Evolutionary conservation across 2,797 vertebrate species (phyloP), one percentile per base, ranked within the genome.

Genomic region (Paramormyrops hopkinsi): DNA sequence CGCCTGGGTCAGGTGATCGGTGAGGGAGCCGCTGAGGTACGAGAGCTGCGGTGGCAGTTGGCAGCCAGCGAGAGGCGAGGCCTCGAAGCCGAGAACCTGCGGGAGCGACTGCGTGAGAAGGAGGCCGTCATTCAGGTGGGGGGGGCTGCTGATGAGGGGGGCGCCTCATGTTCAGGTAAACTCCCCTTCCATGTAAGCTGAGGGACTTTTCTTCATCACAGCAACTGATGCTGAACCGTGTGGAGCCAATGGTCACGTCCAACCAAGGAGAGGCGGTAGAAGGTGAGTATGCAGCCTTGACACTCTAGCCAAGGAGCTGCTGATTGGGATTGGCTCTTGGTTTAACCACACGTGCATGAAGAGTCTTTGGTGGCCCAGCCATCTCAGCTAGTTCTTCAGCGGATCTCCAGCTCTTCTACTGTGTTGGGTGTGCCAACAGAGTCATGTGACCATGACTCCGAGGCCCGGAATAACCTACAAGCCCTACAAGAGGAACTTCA

Each of bases 401-500:
- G n/a, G 17, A 12, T 56, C 51, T 56, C 17, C 56, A 1, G 12
- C n/a, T 54, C 29, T 51, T 54, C 11, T 54, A 19, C 29, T 86
- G 4, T 87, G 37, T 59, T 41, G 51, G 54, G n/a, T 46, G 12
- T 5, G 1, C 59, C 56, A 12, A n/a, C 56, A 89, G 89, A 4
- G 48, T 41, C 41, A 1, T 41, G 93, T 92, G 87, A 94, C 94
- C 94, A 95, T 69, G 50, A 92, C 59, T 91, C 91, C 25, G 95
- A 92, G 0, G 92, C 96, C 89, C 94, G 95, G 92, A 94, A 94
- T 91, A 97, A 99, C 89, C 92, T 96, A 84, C 94, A 92, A 90
- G 95, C 93, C 88, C 92, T 97, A 62, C 96, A 95, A 93, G 98
- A 99, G 59, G 98, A 99, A 89, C 94, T 99, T 89, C 96, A 96